These are phyloP conservation scores for Holothuria leucospilota DNA, from an alignment of 53 echinoderm and acorn worm species.

Conservation along the genomic window DNA sequence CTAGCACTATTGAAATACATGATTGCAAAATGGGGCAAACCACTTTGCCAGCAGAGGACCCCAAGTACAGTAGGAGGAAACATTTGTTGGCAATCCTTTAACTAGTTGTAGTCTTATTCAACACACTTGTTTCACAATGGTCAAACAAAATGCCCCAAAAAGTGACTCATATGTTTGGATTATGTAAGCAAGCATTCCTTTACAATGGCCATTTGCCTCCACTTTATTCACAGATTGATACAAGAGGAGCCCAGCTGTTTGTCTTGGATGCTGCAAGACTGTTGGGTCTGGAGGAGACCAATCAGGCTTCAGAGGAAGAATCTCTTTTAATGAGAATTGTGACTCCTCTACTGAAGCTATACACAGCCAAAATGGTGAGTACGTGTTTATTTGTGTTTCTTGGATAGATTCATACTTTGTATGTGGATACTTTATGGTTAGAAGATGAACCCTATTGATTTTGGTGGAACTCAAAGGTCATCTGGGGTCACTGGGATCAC, in stretches of 20 bases:
- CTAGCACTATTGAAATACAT: no score
- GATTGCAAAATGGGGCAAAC: no score
- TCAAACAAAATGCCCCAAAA: neutral
- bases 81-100: neutral
- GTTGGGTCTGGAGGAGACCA: slow-evolving; percentile 83
- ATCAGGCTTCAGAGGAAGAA: slow-evolving; percentile 74
- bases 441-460: no score
- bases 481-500: no score
- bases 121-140: neutral
- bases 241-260: slow-evolving; percentile 75
- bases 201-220: neutral
- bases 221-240: slow-evolving; percentile 70
- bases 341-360: slow-evolving; percentile 82
- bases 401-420: no score
- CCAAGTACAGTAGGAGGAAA: no score
- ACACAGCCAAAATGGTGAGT: slow-evolving; percentile 93
- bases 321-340: slow-evolving; percentile 72
- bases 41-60: no score
- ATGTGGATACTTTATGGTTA: no score
- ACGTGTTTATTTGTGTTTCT: neutral
- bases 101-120: neutral
- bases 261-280: slow-evolving; percentile 72
- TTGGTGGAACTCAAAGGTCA: no score
- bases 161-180: no score
- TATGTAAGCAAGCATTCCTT: no score